Base-by-base conservation (phyloP, 92 coral and sea anemone species). In the Phenganax stokvisi region DNA sequence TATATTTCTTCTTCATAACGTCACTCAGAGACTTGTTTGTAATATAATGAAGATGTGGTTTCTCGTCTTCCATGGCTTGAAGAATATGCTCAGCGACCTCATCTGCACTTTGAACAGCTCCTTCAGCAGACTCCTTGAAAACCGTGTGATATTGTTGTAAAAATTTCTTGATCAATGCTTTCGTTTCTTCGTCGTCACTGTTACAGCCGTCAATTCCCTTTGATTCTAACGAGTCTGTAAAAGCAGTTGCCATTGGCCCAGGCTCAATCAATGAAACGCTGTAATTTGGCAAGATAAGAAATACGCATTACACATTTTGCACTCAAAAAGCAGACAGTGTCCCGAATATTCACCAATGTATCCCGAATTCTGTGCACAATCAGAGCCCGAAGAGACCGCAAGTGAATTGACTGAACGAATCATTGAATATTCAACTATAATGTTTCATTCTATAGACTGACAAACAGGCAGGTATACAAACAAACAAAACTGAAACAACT, bases 211-310 rank as follows among this genome's bases (percentile, higher is more conserved):
- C 69, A 51, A 79, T 79, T 63, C 61, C 65, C 52, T 47, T 63
- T 13, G 60, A 16, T 17, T 0, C 8, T 37, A 60, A 52, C 59
- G 72, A 57, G 17, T 88, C 89, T 9, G 56, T 54, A 56, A 86
- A 88, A 25, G 91, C 81, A 6, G 98, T 89, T 17, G 87, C 54
- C 6, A 91, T 90, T 25, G 98, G 98, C 12, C 98, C 98, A 12
- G 98, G 93, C 72, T 94, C 98, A 64, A 94, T 87, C 54, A 94
- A 76, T 10, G 97, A 88, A 81, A 92, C 84, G 71, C 98, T 94
- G 81, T 30, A 31, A 51, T 10, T 54, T 28, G 63, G 17, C 5
- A 29, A 51, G 9, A 47, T 28, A 30, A 9, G 60, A 15, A 15
- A 56, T 56, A 15, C 12, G 60, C 12, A 56, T 56, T 10, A 56